Evolutionary conservation across 2,113 vertebrate genomes (phyloP).

Genomic region (Syngnathus typhle): DNA sequence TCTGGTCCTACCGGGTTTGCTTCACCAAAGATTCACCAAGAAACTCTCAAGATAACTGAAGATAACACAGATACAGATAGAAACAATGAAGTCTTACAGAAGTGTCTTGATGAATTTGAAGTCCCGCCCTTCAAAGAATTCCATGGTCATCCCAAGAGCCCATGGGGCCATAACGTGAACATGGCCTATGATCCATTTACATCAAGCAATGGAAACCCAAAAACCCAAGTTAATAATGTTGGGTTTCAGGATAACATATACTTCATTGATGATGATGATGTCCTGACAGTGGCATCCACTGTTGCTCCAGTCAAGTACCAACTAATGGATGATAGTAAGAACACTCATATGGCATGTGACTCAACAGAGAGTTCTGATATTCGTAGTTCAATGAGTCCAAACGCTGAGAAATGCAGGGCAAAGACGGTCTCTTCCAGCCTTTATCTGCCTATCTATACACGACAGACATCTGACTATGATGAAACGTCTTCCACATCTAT

Average conservation of each 20-base stretch:
- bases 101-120: conserved; percentile 18
- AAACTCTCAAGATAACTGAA: conserved; percentile 35
- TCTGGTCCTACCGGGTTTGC: conserved; percentile 8
- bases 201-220: conserved; percentile 20
- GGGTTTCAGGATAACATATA: conserved; percentile 21
- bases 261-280: conserved; percentile 54
- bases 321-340: conserved; percentile 24
- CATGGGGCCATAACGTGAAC: conserved; percentile 11
- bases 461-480: conserved; percentile 16
- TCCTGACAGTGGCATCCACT: conserved; percentile 12
- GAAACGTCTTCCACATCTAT: conserved; percentile 8
- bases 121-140: conserved; percentile 12
- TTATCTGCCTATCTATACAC: conserved; percentile 8
- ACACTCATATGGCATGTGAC: conserved; percentile 45
- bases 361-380: conserved; percentile 32
- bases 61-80: conserved; percentile 31
- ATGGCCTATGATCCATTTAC: conserved; percentile 19
- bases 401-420: conserved; percentile 18
- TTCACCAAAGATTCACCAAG: conserved; percentile 8
- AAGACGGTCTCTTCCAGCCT: conserved; percentile 14
- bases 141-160: conserved; percentile 17
- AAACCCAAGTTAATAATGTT: conserved; percentile 12
- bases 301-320: conserved; percentile 20
- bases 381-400: conserved; percentile 14
- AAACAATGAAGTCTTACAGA: conserved; percentile 24